Evolutionary conservation across 2,888 invertebrate genomes (phyloP).

Genomic region (Parthenolecanium corni): DNA sequence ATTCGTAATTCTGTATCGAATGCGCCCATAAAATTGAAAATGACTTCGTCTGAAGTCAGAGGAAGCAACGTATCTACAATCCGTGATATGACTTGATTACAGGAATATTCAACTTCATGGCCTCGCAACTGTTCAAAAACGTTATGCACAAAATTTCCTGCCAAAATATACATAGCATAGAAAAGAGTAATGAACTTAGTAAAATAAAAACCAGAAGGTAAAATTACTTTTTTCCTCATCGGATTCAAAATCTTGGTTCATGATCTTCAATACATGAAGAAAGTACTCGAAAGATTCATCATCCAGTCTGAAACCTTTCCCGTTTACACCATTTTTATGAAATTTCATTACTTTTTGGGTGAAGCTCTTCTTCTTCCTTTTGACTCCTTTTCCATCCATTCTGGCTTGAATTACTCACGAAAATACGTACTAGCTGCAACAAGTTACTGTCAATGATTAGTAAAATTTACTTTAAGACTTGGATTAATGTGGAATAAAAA

Average conservation of each 20-base stretch:
- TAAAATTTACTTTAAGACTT: no score
- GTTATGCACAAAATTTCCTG: slow-evolving; percentile 58
- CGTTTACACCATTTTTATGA: slow-evolving; percentile 29
- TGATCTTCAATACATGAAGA: slow-evolving; percentile 30
- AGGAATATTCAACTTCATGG: slow-evolving; percentile 58
- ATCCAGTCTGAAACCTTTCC: slow-evolving; percentile 29
- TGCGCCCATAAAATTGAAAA: slow-evolving; percentile 51
- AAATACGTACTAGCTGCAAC: no score
- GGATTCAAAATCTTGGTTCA: slow-evolving; percentile 29
- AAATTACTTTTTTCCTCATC: slow-evolving; percentile 29
- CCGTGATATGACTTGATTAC: slow-evolving; percentile 69
- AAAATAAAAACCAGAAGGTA: background rate
- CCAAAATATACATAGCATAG: slow-evolving; percentile 34
- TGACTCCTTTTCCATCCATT: slow-evolving; percentile 10
- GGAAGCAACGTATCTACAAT: slow-evolving; percentile 64
- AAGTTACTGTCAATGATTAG: no score
- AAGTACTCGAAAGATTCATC: slow-evolving; percentile 31
- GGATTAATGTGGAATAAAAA: no score
- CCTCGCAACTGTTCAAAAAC: slow-evolving; percentile 59
- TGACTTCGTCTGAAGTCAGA: slow-evolving; percentile 49
- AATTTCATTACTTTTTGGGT: slow-evolving; percentile 28
- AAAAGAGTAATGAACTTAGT: background rate
- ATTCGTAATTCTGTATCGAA: slow-evolving; percentile 56
- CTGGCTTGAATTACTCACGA: no score
- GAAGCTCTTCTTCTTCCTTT: slow-evolving; percentile 29